Percentiles rank a stretch among this genome's conserved stretches.
Evolutionary conservation across 1,140 invertebrate genomes (phyloP).

Genomic region (Gryllus bimaculatus): DNA sequence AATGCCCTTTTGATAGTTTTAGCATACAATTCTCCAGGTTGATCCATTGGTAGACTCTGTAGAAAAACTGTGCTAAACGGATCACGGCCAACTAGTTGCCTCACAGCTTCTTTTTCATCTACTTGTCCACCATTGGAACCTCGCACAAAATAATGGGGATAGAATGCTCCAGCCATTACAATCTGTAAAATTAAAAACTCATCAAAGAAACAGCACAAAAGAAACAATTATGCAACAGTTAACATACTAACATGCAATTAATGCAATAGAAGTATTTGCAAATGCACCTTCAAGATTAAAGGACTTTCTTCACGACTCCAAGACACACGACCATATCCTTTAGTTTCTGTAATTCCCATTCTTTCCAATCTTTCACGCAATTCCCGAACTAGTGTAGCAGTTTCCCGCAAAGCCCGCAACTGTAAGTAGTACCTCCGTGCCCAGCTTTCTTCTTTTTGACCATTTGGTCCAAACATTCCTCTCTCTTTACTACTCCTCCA

Average conservation of each 20-base stretch:
- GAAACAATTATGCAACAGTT: neutral
- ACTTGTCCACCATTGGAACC: conserved; percentile 33
- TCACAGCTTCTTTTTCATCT: conserved; percentile 51
- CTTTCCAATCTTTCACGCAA: conserved; percentile 47
- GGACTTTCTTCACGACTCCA: conserved; percentile 41
- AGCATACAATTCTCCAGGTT: conserved; percentile 63
- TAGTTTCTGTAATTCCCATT: conserved; percentile 41
- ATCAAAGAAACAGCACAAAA: neutral
- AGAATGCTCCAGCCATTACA: conserved; percentile 72
- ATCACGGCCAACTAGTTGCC: conserved; percentile 55
- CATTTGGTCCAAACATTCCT: conserved; percentile 30
- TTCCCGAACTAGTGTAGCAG: conserved; percentile 59
- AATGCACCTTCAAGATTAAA: conserved; percentile 50
- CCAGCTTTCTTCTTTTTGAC: conserved; percentile 53
- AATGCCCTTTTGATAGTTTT: conserved; percentile 46
- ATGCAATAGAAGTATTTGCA: neutral
- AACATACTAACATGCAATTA: neutral
- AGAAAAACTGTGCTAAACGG: conserved; percentile 69
- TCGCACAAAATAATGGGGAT: conserved; percentile 80
- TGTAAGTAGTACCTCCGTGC: conserved; percentile 62
- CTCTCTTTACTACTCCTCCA: conserved; percentile 32
- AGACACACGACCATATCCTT: conserved; percentile 29
- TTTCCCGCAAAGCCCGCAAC: conserved; percentile 58
- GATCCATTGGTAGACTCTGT: conserved; percentile 51
- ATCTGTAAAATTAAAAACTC: conserved; percentile 39